A percentile compares a stretch with the other conserved stretches of the same genome.
Evolutionary conservation across 1,140 invertebrate species (phyloP).

Genomic region (Hyles euphorbiae): DNA sequence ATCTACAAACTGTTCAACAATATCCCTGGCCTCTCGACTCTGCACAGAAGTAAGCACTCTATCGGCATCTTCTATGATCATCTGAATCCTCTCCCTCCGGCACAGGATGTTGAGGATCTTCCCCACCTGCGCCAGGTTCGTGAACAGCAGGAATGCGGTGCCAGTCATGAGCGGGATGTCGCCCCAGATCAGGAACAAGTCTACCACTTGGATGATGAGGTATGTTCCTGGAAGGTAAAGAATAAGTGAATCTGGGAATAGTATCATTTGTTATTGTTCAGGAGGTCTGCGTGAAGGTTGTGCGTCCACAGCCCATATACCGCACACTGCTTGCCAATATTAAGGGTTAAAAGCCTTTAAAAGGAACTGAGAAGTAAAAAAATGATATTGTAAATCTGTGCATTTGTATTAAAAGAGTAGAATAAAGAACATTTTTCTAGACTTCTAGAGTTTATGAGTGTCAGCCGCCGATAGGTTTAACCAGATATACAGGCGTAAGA

Average conservation of each 20-base stretch:
- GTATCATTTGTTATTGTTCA: no score
- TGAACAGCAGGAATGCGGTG: slow-evolving; percentile 61
- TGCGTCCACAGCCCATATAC: no score
- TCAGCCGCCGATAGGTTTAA: no score
- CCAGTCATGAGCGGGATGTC: slow-evolving; percentile 65
- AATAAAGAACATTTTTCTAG: no score
- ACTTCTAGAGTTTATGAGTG: no score
- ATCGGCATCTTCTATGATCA: slow-evolving; percentile 38
- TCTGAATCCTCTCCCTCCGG: slow-evolving; percentile 28
- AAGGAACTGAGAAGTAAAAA: no score
- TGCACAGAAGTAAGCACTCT: slow-evolving; percentile 26
- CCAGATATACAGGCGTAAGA: no score
- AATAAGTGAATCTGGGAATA: neutral
- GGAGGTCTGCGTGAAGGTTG: no score
- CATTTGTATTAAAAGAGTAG: no score
- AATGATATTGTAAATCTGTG: no score
- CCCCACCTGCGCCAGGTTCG: slow-evolving; percentile 55
- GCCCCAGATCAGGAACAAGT: slow-evolving; percentile 61
- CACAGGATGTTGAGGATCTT: slow-evolving; percentile 56
- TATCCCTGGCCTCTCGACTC: slow-evolving; percentile 31
- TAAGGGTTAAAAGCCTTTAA: no score
- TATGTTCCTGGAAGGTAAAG: slow-evolving; percentile 39
- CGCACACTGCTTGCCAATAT: no score
- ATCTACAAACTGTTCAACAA: slow-evolving; percentile 42
- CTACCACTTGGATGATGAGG: slow-evolving; percentile 52